phyloP scores from a whole-genome alignment of 2,888 invertebrate genomes.

The Auanema freiburgensis region DNA sequence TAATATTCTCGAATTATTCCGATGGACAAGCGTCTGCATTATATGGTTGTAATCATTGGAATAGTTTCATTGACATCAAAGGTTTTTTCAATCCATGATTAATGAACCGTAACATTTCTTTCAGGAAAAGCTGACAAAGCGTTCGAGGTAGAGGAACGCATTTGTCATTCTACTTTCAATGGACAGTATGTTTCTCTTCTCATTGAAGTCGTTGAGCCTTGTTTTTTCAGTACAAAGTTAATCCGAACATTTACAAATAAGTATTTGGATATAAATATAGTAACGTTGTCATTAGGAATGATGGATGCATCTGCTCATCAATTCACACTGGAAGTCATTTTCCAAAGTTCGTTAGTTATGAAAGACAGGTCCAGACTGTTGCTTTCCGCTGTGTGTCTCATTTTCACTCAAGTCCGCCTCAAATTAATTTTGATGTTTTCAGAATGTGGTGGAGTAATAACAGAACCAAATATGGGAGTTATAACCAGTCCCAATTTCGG shows the following conservation, averaged over 20 bases:
- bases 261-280: background rate
- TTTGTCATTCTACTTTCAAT: conserved; percentile 37
- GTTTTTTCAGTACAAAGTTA: background rate
- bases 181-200: conserved; percentile 1
- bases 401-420: conserved; percentile 17
- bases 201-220: background rate
- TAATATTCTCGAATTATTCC: conserved; percentile 19
- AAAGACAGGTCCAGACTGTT: background rate
- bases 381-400: conserved; percentile 24
- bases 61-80: conserved; percentile 23
- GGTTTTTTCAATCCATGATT: conserved; percentile 7
- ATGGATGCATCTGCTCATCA: background rate
- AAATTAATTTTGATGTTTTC: conserved; percentile 12
- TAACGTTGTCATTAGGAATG: background rate
- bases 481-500: conserved; percentile 42
- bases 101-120: background rate
- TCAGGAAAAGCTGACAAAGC: background rate
- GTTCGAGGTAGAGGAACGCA: conserved; percentile 14
- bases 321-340: background rate
- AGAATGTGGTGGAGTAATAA: conserved; percentile 47
- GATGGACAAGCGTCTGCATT: conserved; percentile 10
- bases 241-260: background rate
- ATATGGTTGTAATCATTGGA: conserved; percentile 16
- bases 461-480: conserved; percentile 32
- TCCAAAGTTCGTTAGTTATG: background rate